phyloP scores from a whole-genome alignment of 2,113 vertebrate genomes.

The Aegypius monachus region DNA sequence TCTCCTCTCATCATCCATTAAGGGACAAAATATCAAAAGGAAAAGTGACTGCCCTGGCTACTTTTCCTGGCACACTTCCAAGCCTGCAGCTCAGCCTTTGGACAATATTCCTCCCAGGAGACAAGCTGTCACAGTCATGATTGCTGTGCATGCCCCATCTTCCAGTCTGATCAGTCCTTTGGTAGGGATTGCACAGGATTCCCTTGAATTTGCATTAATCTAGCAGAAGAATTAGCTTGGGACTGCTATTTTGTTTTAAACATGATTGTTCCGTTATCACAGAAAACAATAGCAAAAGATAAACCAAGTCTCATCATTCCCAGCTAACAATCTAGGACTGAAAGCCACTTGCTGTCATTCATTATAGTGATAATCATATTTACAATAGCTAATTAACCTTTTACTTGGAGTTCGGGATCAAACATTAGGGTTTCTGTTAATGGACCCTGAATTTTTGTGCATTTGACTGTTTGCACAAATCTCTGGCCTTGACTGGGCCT shows the following conservation, averaged over 20 bases:
- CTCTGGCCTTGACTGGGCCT: not conserved
- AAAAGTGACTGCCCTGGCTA: slow-evolving; percentile 20
- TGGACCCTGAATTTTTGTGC: not conserved
- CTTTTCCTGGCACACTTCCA: slow-evolving; percentile 14
- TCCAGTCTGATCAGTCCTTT: not conserved
- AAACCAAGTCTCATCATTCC: not conserved
- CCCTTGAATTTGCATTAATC: not conserved
- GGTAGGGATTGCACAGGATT: not conserved
- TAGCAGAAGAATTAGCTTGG: not conserved
- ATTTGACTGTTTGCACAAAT: not conserved
- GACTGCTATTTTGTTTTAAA: not conserved
- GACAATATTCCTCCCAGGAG: not conserved
- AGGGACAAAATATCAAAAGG: slow-evolving; percentile 1
- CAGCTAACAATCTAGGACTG: not conserved
- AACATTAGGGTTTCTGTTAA: not conserved
- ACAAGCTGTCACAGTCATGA: not conserved
- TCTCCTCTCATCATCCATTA: slow-evolving; percentile 35
- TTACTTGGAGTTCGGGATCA: not conserved
- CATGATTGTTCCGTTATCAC: not conserved
- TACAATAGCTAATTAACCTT: not conserved
- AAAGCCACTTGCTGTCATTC: not conserved
- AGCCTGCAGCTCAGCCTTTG: not conserved
- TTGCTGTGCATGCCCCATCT: not conserved
- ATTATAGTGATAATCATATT: not conserved
- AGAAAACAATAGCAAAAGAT: not conserved